Evolutionary conservation across 2,113 vertebrate genomes (phyloP).

Genomic region (Uropsilus gracilis): DNA sequence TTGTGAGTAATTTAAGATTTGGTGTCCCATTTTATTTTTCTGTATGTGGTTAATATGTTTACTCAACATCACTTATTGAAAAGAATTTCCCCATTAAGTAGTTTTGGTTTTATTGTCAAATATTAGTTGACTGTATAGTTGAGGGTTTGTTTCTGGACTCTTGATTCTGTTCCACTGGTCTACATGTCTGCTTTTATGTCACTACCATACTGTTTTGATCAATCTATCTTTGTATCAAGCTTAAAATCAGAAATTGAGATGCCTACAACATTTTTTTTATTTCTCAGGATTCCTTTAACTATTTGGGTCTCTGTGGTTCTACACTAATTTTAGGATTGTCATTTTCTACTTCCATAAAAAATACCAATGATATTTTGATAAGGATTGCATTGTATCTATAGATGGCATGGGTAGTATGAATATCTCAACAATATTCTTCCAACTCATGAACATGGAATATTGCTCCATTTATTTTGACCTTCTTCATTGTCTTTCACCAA

Average conservation of each 20-base stretch:
- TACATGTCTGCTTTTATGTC: neutral
- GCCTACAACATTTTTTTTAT: neutral
- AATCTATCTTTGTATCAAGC: neutral
- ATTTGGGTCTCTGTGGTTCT: neutral
- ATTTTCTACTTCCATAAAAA: neutral
- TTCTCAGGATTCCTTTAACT: neutral
- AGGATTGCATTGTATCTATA: neutral
- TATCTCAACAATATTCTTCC: neutral
- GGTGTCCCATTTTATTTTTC: neutral
- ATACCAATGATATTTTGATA: neutral
- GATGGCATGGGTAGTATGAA: neutral
- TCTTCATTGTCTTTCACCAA: neutral
- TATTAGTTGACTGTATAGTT: neutral
- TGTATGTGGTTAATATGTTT: neutral
- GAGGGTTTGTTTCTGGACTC: neutral
- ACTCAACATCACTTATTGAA: neutral
- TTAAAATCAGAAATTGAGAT: neutral
- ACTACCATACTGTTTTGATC: neutral
- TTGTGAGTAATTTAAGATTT: neutral
- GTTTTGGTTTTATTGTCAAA: neutral
- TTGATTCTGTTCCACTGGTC: neutral
- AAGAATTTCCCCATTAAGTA: neutral
- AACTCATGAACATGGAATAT: neutral
- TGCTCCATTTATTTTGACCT: neutral
- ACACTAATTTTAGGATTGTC: neutral